Conservation (phyloP, 2,888 invertebrate species). For the Dermolepida albohirtum region DNA sequence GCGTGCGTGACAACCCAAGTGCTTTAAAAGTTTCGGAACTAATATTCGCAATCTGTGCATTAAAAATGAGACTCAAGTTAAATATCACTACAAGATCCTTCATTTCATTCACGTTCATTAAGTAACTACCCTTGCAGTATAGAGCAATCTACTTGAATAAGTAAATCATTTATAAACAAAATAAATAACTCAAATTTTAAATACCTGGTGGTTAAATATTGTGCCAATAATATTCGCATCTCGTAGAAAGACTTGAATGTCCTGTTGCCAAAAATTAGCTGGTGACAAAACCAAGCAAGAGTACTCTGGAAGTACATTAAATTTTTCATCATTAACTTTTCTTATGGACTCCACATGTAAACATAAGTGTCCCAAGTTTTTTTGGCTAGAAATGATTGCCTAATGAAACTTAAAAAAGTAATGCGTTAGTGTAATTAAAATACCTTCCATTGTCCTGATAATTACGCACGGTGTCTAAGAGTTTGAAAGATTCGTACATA, state of each 20-base stretch:
- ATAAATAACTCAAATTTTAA: too few species aligned
- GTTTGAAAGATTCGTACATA: constrained; percentile 87
- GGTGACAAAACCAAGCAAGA: constrained; percentile 93
- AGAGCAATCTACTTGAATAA: too few species aligned
- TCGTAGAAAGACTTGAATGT: constrained; percentile 80
- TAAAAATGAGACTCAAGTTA: too few species aligned
- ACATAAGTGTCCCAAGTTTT: constrained; percentile 84
- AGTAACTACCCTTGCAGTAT: too few species aligned
- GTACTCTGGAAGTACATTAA: constrained; percentile 84
- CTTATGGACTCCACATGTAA: constrained; percentile 87
- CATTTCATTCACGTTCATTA: too few species aligned
- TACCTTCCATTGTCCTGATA: constrained; percentile 81
- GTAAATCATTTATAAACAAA: too few species aligned
- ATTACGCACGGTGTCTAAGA: constrained; percentile 87
- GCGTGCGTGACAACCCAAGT: too few species aligned
- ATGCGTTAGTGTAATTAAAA: constrained; percentile 18
- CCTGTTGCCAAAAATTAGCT: constrained; percentile 93
- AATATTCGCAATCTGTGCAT: too few species aligned
- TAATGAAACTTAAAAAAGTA: constrained; percentile 7
- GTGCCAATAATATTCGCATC: constrained; percentile 86
- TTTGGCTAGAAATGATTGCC: constrained; percentile 67
- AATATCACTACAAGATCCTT: too few species aligned
- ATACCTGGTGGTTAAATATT: constrained; percentile 86
- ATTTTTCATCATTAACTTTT: constrained; percentile 68
- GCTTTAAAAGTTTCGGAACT: too few species aligned